phyloP scores from a whole-genome alignment of 1,140 invertebrate species.

The Drosophila pandora region DNA sequence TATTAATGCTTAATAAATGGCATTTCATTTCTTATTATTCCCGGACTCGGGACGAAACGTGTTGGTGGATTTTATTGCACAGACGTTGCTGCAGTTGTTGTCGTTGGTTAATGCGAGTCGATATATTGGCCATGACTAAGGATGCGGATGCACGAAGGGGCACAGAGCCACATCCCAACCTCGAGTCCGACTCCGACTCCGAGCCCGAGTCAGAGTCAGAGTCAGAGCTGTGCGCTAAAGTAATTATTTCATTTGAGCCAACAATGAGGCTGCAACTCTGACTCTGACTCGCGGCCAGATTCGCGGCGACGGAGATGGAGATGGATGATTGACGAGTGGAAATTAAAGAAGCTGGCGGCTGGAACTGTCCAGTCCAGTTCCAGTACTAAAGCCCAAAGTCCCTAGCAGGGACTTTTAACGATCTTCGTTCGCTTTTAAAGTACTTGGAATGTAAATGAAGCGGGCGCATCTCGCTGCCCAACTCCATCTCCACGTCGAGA shows the following conservation, averaged over 20 bases:
- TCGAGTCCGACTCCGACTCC: slow-evolving; percentile 13
- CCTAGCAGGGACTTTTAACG: slow-evolving; percentile 63
- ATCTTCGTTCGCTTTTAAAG: slow-evolving; percentile 69
- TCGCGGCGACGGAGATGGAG: slow-evolving; percentile 35
- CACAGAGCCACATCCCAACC: slow-evolving; percentile 8
- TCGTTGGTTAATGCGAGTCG: slow-evolving; percentile 75
- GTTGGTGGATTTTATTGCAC: slow-evolving; percentile 75
- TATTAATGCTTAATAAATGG: slow-evolving; percentile 84
- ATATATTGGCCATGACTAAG: slow-evolving; percentile 81
- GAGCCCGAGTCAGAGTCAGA: slow-evolving; percentile 31
- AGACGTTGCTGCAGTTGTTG: slow-evolving; percentile 41
- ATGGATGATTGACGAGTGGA: slow-evolving; percentile 78
- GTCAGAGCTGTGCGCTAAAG: slow-evolving; percentile 72
- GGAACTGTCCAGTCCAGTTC: slow-evolving; percentile 39
- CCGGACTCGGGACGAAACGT: slow-evolving; percentile 68
- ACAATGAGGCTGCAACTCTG: slow-evolving; percentile 80
- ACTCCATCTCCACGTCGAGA: not conserved
- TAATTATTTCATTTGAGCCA: slow-evolving; percentile 83
- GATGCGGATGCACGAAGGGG: slow-evolving; percentile 55
- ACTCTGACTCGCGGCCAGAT: slow-evolving; percentile 31
- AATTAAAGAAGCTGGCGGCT: slow-evolving; percentile 77
- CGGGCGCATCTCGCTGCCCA: slow-evolving; percentile 52
- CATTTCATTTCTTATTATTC: slow-evolving; percentile 83
- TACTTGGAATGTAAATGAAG: slow-evolving; percentile 80
- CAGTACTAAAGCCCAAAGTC: slow-evolving; percentile 25